Evolutionary conservation across 2,113 vertebrate genomes (phyloP), one percentile per base, ranked within the genome.

Genomic region (Chitala chitala): DNA sequence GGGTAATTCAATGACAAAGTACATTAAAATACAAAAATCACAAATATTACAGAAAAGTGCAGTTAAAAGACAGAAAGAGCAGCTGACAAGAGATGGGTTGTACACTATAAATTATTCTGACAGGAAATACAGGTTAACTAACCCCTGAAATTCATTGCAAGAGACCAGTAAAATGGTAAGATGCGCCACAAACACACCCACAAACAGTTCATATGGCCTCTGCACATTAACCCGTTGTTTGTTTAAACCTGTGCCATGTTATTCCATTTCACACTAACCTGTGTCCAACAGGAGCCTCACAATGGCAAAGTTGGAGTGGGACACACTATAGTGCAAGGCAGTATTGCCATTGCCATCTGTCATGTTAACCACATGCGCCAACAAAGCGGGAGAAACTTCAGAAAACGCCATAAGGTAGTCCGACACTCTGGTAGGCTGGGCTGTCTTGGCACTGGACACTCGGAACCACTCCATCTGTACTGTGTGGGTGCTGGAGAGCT

Each of bases 261-360:
- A 44, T 1, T 22, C 40, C 42, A n/a, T 9, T 40, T 24, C 70
- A 40, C 53, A 55, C 91, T 83, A 33, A 98, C 96, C 94, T 0
- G 96, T 96, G 81, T 97, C 93, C 71, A 98, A 88, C 75, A 98
- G 88, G 76, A 98, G 86, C 63, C 56, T 87, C 24, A 96, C 92
- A 0, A 98, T 94, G 5, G 86, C 77, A 66, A 98, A 94, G 85
- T 98, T 98, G 84, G 95, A 96, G 81, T 98, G 96, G 1, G 96
- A 98, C 61, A 98, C 94, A 0, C 95, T 98, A 89, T 98, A 98
- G 89, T 98, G 96, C 36, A 98, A 88, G 40, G 95, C 96, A 0
- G 94, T 97, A 91, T 98, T 98, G 44, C 96, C 95, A 0, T 98
- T 98, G 29, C 94, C 92, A 0, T 98, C 96, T 0, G 90, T 91